These are phyloP conservation scores for Brienomyrus brachyistius DNA, from an alignment of 2,113 vertebrate genomes.

Conservation along the genomic window DNA sequence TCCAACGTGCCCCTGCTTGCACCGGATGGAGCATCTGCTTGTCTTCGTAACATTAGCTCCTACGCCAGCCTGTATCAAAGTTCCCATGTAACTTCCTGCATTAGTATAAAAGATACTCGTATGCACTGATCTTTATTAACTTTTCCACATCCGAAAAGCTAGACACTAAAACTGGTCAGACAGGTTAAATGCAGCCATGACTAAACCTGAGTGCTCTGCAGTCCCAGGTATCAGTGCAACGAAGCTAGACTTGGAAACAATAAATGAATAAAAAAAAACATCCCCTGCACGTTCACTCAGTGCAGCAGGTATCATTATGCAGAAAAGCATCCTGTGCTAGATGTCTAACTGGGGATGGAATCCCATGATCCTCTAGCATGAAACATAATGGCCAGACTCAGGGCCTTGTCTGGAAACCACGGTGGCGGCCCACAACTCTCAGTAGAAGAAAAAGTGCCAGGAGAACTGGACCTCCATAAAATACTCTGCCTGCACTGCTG, in stretches of 20 bases:
- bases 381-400: background rate
- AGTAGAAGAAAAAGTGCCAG: background rate
- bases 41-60: background rate
- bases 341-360: background rate
- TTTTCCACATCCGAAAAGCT: background rate
- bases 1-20: background rate
- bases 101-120: background rate
- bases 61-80: background rate
- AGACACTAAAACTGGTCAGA: background rate
- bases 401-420: background rate
- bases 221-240: background rate
- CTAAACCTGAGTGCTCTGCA: background rate
- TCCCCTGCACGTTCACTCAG: background rate
- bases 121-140: background rate
- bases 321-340: background rate
- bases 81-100: background rate
- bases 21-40: background rate
- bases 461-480: background rate
- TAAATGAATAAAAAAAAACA: background rate
- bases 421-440: background rate
- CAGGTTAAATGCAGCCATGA: background rate
- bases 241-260: background rate
- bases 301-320: background rate
- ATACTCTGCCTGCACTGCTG: background rate
- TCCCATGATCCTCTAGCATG: background rate